Percentiles rank a stretch among this genome's conserved stretches.
These are phyloP conservation scores for Syngnathus typhle DNA, from an alignment of 2,113 vertebrate genomes.

Conservation along the genomic window DNA sequence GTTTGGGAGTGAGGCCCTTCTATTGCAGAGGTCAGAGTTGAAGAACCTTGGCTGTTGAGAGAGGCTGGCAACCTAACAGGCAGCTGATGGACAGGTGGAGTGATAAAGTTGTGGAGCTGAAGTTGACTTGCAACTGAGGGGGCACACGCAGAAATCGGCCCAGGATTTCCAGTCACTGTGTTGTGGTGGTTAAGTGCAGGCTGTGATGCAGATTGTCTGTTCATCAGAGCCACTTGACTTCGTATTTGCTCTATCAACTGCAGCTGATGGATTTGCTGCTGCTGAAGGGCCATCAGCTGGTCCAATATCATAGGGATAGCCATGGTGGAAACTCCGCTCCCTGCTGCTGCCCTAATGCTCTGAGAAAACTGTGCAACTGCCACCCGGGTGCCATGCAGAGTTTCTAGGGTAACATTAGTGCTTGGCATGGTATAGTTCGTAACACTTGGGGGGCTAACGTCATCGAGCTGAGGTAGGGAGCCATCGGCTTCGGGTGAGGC, in stretches of 20 bases:
- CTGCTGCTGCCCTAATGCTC: constrained; percentile 68
- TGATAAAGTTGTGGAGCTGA: constrained; percentile 81
- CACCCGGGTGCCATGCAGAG: constrained; percentile 93
- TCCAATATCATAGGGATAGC: constrained; percentile 96
- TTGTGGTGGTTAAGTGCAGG: constrained; percentile 72
- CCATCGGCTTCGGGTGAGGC: constrained; percentile 72
- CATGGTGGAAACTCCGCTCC: constrained; percentile 75
- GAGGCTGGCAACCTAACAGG: constrained; percentile 74
- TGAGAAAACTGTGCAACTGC: constrained; percentile 97
- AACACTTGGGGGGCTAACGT: constrained; percentile 70
- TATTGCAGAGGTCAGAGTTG: constrained; percentile 68
- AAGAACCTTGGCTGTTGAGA: constrained; percentile 66
- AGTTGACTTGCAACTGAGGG: constrained; percentile 75
- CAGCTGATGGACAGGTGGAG: constrained; percentile 80
- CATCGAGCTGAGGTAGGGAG: constrained; percentile 79
- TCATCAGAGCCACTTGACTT: constrained; percentile 94
- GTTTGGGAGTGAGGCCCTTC: constrained; percentile 75
- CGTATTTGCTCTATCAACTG: constrained; percentile 98
- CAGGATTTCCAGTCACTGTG: constrained; percentile 59
- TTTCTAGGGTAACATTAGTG: constrained; percentile 97
- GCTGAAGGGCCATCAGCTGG: constrained; percentile 93
- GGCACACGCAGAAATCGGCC: constrained; percentile 61
- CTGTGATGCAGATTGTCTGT: constrained; percentile 77
- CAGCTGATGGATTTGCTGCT: constrained; percentile 96
- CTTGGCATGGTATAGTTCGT: constrained; percentile 85